These are phyloP conservation scores for Mionectes olivaceus DNA, from an alignment of 2,797 vertebrate species.

Conservation along the genomic window DNA sequence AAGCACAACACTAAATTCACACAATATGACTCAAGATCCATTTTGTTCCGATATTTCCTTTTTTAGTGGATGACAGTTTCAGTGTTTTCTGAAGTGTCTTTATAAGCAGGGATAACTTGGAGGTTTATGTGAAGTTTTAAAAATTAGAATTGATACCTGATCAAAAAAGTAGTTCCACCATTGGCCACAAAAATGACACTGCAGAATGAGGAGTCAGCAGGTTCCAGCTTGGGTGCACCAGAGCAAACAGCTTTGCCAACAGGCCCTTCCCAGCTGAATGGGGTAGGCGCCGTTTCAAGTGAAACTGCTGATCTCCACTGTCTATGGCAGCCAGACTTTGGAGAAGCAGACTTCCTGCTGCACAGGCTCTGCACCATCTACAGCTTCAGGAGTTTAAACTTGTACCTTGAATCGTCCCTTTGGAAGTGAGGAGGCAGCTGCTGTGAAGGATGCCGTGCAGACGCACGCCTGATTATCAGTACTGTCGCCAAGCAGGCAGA, in stretches of 20 bases:
- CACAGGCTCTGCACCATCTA: neutral
- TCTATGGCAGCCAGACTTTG: neutral
- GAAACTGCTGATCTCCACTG: neutral
- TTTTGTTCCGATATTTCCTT: neutral
- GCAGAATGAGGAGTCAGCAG: neutral
- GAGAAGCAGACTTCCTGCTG: neutral
- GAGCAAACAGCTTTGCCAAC: neutral
- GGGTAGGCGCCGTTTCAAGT: neutral
- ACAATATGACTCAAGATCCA: neutral
- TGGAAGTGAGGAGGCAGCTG: neutral
- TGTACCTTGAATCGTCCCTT: neutral
- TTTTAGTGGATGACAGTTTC: neutral
- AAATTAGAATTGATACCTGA: neutral
- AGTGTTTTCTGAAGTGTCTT: neutral
- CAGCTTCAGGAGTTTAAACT: neutral
- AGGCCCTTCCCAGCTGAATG: neutral
- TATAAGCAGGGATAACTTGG: neutral
- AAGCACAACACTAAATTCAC: neutral
- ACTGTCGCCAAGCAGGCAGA: neutral
- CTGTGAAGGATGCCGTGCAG: neutral
- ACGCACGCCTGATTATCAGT: neutral
- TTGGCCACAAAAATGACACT: neutral
- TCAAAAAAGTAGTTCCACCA: neutral
- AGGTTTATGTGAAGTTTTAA: neutral
- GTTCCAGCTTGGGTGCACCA: neutral